Conservation (phyloP, 2,113 vertebrate genomes). For the Ophiodon elongatus region DNA sequence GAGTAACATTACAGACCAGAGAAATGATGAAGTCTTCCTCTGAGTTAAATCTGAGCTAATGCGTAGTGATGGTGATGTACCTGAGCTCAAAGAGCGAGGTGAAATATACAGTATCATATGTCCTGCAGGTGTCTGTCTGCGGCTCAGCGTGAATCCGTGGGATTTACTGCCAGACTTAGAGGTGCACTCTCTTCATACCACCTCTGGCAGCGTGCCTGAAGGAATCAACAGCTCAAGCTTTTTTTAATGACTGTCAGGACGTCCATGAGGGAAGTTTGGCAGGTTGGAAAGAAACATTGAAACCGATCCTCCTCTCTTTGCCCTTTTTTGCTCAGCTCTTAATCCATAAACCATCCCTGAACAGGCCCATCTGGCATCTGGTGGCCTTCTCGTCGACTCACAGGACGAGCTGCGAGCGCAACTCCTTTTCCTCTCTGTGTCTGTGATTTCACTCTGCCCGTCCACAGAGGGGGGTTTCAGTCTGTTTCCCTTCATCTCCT, state of each 20-base stretch:
- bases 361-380: slow-evolving; percentile 69
- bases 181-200: slow-evolving; percentile 67
- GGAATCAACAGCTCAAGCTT: slow-evolving; percentile 70
- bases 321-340: slow-evolving; percentile 64
- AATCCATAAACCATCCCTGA: slow-evolving; percentile 79
- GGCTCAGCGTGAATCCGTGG: slow-evolving; percentile 61
- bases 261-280: slow-evolving; percentile 71
- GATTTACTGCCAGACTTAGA: slow-evolving; percentile 76
- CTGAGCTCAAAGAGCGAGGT: slow-evolving; percentile 57
- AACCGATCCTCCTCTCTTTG: slow-evolving; percentile 71
- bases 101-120: slow-evolving; percentile 74
- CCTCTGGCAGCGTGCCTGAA: slow-evolving; percentile 70
- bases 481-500: slow-evolving; percentile 14
- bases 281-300: slow-evolving; percentile 77
- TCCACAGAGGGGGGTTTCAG: slow-evolving; percentile 22
- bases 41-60: slow-evolving; percentile 45
- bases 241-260: slow-evolving; percentile 66
- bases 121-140: slow-evolving; percentile 77
- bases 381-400: slow-evolving; percentile 46
- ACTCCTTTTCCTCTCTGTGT: slow-evolving; percentile 20
- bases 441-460: slow-evolving; percentile 62
- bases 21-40: slow-evolving; percentile 38
- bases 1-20: neutral
- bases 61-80: slow-evolving; percentile 50
- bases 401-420: slow-evolving; percentile 8